Evolutionary conservation across 1,140 invertebrate genomes (phyloP), one percentile per base, ranked within the genome.

Genomic region (Zaprionus camerounensis): DNA sequence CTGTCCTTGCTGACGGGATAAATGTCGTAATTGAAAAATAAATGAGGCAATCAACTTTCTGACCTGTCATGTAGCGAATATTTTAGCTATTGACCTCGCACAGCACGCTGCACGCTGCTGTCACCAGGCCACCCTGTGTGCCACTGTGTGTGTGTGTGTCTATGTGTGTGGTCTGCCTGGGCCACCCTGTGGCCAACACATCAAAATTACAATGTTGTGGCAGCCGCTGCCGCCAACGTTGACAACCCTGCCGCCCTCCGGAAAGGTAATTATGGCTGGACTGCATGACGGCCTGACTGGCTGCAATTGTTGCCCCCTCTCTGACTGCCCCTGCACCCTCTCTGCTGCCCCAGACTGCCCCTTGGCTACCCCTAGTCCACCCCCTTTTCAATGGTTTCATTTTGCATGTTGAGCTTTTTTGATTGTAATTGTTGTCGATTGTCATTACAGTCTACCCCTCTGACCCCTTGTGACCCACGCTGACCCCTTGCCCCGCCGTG

Each of bases 1-100:
- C 44, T 70, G 22, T 63, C 75, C 61, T 31, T 59, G 65, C 28
- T 76, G 74, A 70, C 71, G 81, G 57, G 65, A 90, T 86, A 88
- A 88, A 84, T 88, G 84, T 88, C 83, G 84, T 88, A 88, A 88
- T 88, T 90, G 84, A 88, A 88, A 88, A 90, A 90, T 88, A 88
- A 88, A 88, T 88, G 84, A 88, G 85, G 84, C 84, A 88, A 88
- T 88, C 84, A 88, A 88, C 84, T 90, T 90, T 80, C 78, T 79
- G 84, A 88, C 85, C 84, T 88, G 85, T 90, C 85, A 78, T 88
- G 79, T 79, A 75, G 79, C 84, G 71, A 84, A 90, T 88, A 90
- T 88, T 83, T 90, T 82, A 90, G 85, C 78, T 79, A 90, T 90
- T 81, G 85, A 90, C 78, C 81, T 64, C 75, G 63, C 66, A 62